Percentiles rank a stretch among this genome's conserved stretches.
phyloP scores from a whole-genome alignment of 1,140 invertebrate genomes.

The Caenorhabditis inopinata region DNA sequence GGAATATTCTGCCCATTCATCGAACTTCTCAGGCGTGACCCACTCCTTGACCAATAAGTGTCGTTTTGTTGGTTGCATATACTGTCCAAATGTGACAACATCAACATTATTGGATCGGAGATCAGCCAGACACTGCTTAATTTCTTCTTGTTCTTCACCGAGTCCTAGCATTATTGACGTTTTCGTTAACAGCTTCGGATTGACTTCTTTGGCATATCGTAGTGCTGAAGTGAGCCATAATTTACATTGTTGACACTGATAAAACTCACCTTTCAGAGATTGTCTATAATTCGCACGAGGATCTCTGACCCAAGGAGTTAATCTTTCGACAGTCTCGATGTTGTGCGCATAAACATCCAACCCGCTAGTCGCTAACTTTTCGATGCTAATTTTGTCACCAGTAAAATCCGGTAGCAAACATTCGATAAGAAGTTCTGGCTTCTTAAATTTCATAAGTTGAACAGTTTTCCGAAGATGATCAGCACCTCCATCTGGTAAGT shows the following conservation, averaged over 20 bases:
- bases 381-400: slow-evolving; percentile 72
- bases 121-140: slow-evolving; percentile 67
- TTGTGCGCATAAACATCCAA: slow-evolving; percentile 92
- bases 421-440: slow-evolving; percentile 85
- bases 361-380: slow-evolving; percentile 31
- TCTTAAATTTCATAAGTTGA: slow-evolving; percentile 68
- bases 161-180: slow-evolving; percentile 97
- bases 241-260: background rate
- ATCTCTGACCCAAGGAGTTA: slow-evolving; percentile 78
- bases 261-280: slow-evolving; percentile 71
- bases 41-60: slow-evolving; percentile 85
- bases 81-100: slow-evolving; percentile 94
- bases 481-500: slow-evolving; percentile 61
- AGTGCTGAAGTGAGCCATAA: background rate
- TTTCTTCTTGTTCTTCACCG: slow-evolving; percentile 87
- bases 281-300: slow-evolving; percentile 80
- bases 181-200: slow-evolving; percentile 86
- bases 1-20: slow-evolving; percentile 83
- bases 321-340: slow-evolving; percentile 83
- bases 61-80: slow-evolving; percentile 97
- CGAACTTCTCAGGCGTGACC: slow-evolving; percentile 91
- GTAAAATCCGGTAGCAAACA: slow-evolving; percentile 94
- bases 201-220: slow-evolving; percentile 75
- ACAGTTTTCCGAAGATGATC: slow-evolving; percentile 63
- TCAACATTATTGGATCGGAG: slow-evolving; percentile 75